Evolutionary conservation across 1,140 invertebrate species (phyloP).

Genomic region (Drosophila bifasciata): DNA sequence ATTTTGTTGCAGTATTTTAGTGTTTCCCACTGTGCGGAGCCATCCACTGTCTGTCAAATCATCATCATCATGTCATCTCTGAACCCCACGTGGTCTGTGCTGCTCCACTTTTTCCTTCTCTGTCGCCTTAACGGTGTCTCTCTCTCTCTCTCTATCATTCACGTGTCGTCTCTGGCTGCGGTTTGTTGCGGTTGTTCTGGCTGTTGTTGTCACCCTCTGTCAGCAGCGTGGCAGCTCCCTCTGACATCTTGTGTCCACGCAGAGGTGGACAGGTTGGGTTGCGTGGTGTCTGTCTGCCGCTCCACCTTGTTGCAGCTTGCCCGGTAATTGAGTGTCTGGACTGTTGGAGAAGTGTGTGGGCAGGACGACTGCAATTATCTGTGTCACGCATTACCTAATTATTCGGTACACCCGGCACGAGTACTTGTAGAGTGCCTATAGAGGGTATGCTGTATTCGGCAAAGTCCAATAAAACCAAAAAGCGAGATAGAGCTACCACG

Average conservation of each 20-base stretch:
- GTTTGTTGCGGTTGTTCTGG: constrained; percentile 14
- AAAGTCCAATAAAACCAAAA: too few relatives aligned
- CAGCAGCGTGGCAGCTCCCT: constrained; percentile 25
- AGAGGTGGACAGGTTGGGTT: constrained; percentile 56
- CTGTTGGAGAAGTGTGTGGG: constrained; percentile 40
- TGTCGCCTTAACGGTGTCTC: constrained; percentile 40
- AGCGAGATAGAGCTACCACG: background rate
- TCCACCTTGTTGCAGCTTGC: constrained; percentile 21
- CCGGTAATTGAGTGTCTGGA: constrained; percentile 23
- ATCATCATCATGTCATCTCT: constrained; percentile 30
- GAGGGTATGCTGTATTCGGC: too few relatives aligned
- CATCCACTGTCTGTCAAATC: constrained; percentile 16
- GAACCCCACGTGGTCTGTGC: constrained; percentile 20
- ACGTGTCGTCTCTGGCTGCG: constrained; percentile 21
- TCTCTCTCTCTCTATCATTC: background rate
- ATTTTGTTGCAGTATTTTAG: background rate
- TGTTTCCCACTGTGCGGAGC: constrained; percentile 14
- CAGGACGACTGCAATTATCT: constrained; percentile 37
- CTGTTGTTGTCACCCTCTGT: constrained; percentile 47
- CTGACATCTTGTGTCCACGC: constrained; percentile 40
- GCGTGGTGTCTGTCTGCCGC: constrained; percentile 48
- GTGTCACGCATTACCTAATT: constrained; percentile 61
- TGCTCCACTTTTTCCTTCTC: constrained; percentile 51
- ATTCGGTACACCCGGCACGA: background rate
- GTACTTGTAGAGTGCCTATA: background rate